These are phyloP conservation scores for Pseudoips prasinana DNA, from an alignment of 2,888 invertebrate species.

Conservation along the genomic window DNA sequence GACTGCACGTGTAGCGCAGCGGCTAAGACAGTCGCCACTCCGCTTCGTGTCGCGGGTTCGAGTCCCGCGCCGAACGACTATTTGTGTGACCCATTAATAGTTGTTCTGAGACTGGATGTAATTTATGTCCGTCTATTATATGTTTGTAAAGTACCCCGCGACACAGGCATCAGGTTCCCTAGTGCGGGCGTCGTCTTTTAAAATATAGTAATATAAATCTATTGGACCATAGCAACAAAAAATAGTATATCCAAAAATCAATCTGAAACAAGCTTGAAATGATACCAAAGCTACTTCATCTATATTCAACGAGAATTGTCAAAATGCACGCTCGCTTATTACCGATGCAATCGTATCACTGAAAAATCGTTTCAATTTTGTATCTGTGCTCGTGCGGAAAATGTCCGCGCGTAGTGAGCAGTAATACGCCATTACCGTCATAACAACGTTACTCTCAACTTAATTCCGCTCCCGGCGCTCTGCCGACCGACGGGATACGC, in stretches of 20 bases:
- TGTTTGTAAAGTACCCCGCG: too few relatives aligned
- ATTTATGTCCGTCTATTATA: too few relatives aligned
- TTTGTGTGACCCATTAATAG: too few relatives aligned
- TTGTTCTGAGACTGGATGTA: too few relatives aligned
- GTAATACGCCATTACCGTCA: conserved; percentile 71
- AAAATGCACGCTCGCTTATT: conserved; percentile 46
- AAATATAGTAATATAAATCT: too few relatives aligned
- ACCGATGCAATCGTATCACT: conserved; percentile 64
- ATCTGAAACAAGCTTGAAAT: conserved; percentile 7
- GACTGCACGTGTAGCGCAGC: too few relatives aligned
- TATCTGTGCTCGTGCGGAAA: conserved; percentile 59
- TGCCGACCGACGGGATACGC: conserved; percentile 53
- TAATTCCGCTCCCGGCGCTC: conserved; percentile 67
- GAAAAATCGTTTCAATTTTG: conserved; percentile 73
- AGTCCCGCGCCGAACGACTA: too few relatives aligned
- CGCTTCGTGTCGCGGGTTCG: too few relatives aligned
- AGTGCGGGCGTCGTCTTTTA: too few relatives aligned
- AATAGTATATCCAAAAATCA: conserved; percentile 6
- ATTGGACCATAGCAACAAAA: too few relatives aligned
- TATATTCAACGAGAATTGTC: conserved; percentile 40
- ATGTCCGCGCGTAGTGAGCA: conserved; percentile 57
- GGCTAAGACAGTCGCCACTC: too few relatives aligned
- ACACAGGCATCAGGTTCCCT: too few relatives aligned
- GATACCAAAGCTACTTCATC: conserved; percentile 22
- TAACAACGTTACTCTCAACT: conserved; percentile 77